Evolutionary conservation across 2,797 vertebrate genomes (phyloP).

Genomic region (Lithobates pipiens): DNA sequence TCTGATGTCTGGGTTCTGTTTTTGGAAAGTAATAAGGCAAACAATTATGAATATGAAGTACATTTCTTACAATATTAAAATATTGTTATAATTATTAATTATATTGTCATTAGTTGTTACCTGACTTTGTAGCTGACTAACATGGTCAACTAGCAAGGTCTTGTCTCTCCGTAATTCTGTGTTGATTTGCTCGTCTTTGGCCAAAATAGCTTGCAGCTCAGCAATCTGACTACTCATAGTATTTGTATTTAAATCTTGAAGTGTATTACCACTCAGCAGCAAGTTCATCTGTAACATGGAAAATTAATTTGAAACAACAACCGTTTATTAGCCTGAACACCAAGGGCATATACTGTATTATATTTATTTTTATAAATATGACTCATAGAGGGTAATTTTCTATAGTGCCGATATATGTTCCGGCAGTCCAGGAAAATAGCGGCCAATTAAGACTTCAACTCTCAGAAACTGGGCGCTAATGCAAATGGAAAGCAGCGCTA

Average conservation of each 20-base stretch:
- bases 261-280: conserved; percentile 53
- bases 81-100: neutral
- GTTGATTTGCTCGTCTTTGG: conserved; percentile 61
- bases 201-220: conserved; percentile 57
- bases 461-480: too few relatives aligned
- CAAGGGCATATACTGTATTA: too few relatives aligned
- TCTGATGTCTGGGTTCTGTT: too few relatives aligned
- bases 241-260: conserved; percentile 49
- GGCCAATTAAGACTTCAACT: too few relatives aligned
- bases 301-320: neutral
- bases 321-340: neutral
- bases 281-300: conserved; percentile 51
- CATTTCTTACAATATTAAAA: too few relatives aligned
- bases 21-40: too few relatives aligned
- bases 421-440: too few relatives aligned
- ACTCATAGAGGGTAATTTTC: too few relatives aligned
- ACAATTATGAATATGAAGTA: too few relatives aligned
- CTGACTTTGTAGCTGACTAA: conserved; percentile 62
- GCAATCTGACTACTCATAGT: conserved; percentile 48
- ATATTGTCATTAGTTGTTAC: conserved; percentile 26
- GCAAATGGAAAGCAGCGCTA: too few relatives aligned
- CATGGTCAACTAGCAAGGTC: conserved; percentile 59
- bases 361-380: too few relatives aligned
- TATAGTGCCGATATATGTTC: too few relatives aligned
- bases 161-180: conserved; percentile 62